Evolutionary conservation across 2,888 invertebrate genomes (phyloP).

Genomic region (Crocallis elinguaria): DNA sequence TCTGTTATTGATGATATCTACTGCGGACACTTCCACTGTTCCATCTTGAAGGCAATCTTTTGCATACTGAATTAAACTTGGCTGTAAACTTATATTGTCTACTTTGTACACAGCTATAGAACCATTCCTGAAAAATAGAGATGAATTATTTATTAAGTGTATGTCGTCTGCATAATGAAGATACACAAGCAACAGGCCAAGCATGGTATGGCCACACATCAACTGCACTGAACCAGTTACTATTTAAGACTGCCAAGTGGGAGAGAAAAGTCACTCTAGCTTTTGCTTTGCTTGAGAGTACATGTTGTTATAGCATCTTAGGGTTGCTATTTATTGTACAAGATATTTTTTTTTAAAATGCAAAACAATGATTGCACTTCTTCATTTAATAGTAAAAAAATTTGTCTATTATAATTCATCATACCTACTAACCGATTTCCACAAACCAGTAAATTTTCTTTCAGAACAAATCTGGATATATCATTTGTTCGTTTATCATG

Average conservation of each 20-base stretch:
- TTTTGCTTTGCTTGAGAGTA: too few relatives aligned
- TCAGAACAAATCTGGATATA: constrained; percentile 72
- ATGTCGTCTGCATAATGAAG: too few relatives aligned
- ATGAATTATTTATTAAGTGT: constrained; percentile 19
- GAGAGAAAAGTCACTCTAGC: too few relatives aligned
- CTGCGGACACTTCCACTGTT: constrained; percentile 65
- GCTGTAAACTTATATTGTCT: constrained; percentile 46
- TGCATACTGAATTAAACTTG: constrained; percentile 56
- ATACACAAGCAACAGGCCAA: too few relatives aligned
- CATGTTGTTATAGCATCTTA: too few relatives aligned
- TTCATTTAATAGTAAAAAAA: too few relatives aligned
- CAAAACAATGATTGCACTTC: too few relatives aligned
- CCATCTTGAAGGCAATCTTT: constrained; percentile 66
- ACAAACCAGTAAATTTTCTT: constrained; percentile 62
- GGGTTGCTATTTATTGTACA: too few relatives aligned
- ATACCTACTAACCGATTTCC: constrained; percentile 72
- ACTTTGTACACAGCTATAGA: constrained; percentile 58
- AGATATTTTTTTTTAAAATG: too few relatives aligned
- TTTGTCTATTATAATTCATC: background rate
- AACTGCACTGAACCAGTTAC: too few relatives aligned
- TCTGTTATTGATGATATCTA: constrained; percentile 55
- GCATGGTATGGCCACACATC: too few relatives aligned
- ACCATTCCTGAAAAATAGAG: constrained; percentile 66
- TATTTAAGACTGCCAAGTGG: too few relatives aligned
- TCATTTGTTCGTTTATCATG: constrained; percentile 74